Conservation (phyloP, 2,113 vertebrate genomes). For the Bubo scandiacus region DNA sequence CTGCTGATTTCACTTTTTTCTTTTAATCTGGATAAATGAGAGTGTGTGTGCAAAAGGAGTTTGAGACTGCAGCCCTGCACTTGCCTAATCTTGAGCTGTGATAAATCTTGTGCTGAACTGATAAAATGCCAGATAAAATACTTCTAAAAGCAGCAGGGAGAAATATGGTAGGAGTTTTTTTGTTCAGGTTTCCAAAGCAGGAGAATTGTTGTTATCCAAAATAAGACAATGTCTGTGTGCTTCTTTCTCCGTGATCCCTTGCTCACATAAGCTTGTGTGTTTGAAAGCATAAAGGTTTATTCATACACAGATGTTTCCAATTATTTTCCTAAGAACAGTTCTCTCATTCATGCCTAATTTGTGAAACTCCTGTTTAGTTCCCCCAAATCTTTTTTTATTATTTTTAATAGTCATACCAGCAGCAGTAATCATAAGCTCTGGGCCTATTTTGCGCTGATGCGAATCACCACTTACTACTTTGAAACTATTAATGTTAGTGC, state of each 20-base stretch:
- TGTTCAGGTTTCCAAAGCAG: not conserved
- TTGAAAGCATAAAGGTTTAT: not conserved
- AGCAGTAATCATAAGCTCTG: not conserved
- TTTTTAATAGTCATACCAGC: not conserved
- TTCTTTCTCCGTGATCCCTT: not conserved
- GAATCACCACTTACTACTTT: not conserved
- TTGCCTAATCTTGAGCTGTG: not conserved
- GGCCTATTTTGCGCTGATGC: not conserved
- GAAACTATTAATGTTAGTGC: not conserved
- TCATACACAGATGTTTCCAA: constrained; percentile 9
- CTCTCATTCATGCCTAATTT: not conserved
- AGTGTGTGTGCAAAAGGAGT: not conserved
- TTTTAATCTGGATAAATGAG: not conserved
- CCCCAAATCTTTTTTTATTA: not conserved
- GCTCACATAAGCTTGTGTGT: not conserved
- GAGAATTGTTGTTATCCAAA: not conserved
- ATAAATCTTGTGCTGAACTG: not conserved
- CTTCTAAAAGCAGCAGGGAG: not conserved
- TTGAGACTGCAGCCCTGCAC: not conserved
- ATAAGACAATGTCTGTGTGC: not conserved
- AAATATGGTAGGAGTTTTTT: not conserved
- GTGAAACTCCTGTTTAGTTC: not conserved
- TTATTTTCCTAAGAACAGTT: not conserved
- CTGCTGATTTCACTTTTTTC: not conserved
- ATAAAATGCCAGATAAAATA: not conserved